Evolutionary conservation across 2,888 invertebrate species (phyloP).

Genomic region (Aethes cnicana): DNA sequence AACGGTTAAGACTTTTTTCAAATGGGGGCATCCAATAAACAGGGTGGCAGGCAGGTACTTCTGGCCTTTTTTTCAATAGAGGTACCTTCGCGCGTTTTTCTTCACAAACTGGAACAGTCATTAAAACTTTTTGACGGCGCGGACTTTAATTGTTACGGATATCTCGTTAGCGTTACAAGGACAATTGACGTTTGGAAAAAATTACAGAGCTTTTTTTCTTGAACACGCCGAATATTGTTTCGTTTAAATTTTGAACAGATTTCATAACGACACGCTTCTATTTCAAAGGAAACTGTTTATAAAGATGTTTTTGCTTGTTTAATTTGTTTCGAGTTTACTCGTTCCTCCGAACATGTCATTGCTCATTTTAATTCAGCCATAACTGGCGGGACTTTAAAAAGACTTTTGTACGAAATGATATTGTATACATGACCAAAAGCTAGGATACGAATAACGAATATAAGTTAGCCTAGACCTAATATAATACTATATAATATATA

Average conservation of each 20-base stretch:
- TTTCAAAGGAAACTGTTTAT: too few species aligned
- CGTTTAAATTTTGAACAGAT: background rate
- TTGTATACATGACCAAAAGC: too few species aligned
- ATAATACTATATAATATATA: too few species aligned
- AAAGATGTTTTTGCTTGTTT: too few species aligned
- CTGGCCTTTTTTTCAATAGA: constrained; percentile 55
- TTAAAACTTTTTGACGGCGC: constrained; percentile 73
- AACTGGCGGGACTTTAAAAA: too few species aligned
- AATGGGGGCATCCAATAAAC: constrained; percentile 30
- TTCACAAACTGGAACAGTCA: constrained; percentile 60
- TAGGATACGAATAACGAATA: too few species aligned
- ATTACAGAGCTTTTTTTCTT: background rate
- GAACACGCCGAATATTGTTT: background rate
- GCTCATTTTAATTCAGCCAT: too few species aligned
- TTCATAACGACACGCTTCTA: too few species aligned
- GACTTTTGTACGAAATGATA: too few species aligned
- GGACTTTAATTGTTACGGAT: constrained; percentile 66
- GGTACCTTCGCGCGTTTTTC: constrained; percentile 42
- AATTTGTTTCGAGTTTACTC: too few species aligned
- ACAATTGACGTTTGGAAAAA: constrained; percentile 41
- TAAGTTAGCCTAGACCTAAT: too few species aligned
- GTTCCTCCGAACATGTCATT: too few species aligned
- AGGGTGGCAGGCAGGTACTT: constrained; percentile 39
- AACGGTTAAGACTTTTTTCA: constrained; percentile 4
- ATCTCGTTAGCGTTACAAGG: constrained; percentile 57